Evolutionary conservation across 2,888 invertebrate genomes (phyloP).

Genomic region (Tachina lurida): DNA sequence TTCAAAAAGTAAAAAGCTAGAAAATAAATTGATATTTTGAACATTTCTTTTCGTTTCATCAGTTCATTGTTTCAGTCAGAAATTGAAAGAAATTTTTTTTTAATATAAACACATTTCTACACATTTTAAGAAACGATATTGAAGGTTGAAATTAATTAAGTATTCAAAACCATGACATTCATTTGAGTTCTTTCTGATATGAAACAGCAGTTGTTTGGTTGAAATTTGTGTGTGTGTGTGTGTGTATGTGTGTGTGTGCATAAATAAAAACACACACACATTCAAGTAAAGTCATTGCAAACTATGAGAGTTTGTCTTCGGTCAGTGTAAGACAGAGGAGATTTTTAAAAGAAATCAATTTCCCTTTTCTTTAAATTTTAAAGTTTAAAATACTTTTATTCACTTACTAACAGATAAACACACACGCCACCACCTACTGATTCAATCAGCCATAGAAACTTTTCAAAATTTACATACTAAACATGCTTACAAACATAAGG

Average conservation of each 20-base stretch:
- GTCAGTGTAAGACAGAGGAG: conserved; percentile 10
- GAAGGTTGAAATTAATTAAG: conserved; percentile 62
- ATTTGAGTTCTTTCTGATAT: conserved; percentile 69
- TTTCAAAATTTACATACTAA: conserved; percentile 33
- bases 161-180: conserved; percentile 67
- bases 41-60: conserved; percentile 35
- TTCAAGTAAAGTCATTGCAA: neutral
- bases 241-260: neutral
- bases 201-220: conserved; percentile 4
- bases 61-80: conserved; percentile 39
- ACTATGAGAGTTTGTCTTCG: conserved; percentile 8
- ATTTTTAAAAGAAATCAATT: conserved; percentile 60
- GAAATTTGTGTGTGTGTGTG: neutral
- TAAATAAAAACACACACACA: neutral
- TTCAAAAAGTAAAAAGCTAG: neutral
- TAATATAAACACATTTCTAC: conserved; percentile 35
- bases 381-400: conserved; percentile 15
- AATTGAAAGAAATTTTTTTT: conserved; percentile 27
- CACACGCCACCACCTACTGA: neutral
- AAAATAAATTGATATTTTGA: conserved; percentile 48
- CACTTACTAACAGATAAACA: neutral
- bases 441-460: conserved; percentile 26
- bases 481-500: too few relatives aligned
- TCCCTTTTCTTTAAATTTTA: conserved; percentile 53
- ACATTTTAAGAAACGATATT: conserved; percentile 26